phyloP scores from a whole-genome alignment of 1,140 invertebrate genomes.

The Drosophila navojoa region DNA sequence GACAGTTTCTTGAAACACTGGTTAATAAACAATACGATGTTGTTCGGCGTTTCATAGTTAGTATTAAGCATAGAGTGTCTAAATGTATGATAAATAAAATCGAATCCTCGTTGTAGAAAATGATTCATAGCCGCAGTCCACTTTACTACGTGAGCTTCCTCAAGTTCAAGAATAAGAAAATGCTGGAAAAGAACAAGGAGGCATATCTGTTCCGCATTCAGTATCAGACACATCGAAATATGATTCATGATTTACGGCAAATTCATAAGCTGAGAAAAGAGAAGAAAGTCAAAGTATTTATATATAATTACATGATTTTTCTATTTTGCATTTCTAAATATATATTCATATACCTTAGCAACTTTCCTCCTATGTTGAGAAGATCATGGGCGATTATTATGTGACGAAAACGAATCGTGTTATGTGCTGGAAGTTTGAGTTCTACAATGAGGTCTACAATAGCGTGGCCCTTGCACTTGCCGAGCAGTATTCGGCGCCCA shows the following conservation, averaged over 20 bases:
- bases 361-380: slow-evolving; percentile 16
- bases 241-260: slow-evolving; percentile 55
- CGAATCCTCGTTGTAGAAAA: slow-evolving; percentile 48
- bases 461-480: slow-evolving; percentile 62
- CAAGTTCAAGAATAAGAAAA: slow-evolving; percentile 61
- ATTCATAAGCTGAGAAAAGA: slow-evolving; percentile 51
- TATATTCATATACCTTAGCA: neutral
- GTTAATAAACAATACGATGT: slow-evolving; percentile 58
- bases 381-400: slow-evolving; percentile 71
- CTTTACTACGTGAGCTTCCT: slow-evolving; percentile 59
- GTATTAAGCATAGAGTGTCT: neutral
- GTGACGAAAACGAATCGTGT: slow-evolving; percentile 68
- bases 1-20: slow-evolving; percentile 19
- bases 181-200: slow-evolving; percentile 53
- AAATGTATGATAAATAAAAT: neutral
- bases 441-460: slow-evolving; percentile 77
- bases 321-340: too few species aligned
- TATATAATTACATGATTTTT: neutral
- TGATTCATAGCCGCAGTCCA: slow-evolving; percentile 70
- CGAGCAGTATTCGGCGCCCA: slow-evolving; percentile 51
- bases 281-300: slow-evolving; percentile 28
- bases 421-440: slow-evolving; percentile 80
- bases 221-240: slow-evolving; percentile 75
- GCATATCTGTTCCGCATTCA: slow-evolving; percentile 66
- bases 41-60: slow-evolving; percentile 59